These are phyloP conservation scores for Chloropsis cyanopogon DNA, from an alignment of 2,113 vertebrate genomes.

Conservation along the genomic window DNA sequence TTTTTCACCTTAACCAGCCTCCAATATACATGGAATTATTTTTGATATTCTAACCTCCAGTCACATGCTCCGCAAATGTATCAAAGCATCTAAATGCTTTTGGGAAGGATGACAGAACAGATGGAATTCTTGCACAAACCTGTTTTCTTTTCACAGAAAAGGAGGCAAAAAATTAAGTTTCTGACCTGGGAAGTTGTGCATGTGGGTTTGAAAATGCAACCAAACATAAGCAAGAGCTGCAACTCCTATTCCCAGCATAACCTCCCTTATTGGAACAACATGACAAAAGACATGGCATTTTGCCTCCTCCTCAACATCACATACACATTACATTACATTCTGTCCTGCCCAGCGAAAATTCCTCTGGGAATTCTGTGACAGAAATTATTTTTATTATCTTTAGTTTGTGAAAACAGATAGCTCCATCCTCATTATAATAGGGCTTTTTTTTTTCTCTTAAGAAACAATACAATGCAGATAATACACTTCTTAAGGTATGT, in stretches of 20 bases:
- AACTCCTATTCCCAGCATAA: neutral
- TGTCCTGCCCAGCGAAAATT: neutral
- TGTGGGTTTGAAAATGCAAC: neutral
- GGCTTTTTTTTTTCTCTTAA: fast-evolving
- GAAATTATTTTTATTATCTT: neutral
- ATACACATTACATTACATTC: neutral
- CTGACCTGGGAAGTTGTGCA: neutral
- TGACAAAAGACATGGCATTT: neutral
- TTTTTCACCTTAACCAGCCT: neutral
- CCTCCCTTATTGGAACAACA: neutral
- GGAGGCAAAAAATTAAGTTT: neutral
- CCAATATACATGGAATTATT: neutral
- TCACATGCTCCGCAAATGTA: neutral
- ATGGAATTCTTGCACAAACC: neutral
- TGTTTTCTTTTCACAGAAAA: neutral
- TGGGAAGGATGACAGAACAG: neutral
- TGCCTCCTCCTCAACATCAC: neutral
- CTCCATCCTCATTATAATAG: neutral
- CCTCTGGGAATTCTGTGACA: neutral
- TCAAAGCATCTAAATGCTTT: neutral
- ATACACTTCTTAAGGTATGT: neutral
- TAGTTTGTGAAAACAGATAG: neutral
- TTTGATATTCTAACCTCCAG: neutral
- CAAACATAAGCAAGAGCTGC: neutral
- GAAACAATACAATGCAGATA: neutral